Conservation (phyloP, 2,797 vertebrate genomes). For the Platyrinchus mystaceus region DNA sequence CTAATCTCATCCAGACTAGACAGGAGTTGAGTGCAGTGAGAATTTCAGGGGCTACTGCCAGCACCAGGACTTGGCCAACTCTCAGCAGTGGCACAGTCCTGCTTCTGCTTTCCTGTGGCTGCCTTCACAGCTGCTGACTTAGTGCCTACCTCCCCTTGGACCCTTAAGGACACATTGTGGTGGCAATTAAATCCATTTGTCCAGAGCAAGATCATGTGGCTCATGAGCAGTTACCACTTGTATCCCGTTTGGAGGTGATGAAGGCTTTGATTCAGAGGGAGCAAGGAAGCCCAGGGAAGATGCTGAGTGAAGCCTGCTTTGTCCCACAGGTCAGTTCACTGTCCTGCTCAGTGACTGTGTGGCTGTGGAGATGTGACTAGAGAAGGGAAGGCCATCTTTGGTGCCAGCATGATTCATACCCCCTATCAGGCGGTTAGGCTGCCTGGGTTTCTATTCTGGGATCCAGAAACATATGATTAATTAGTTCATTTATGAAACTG, state of each 20-base stretch:
- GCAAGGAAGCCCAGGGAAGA: neutral
- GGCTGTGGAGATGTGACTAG: neutral
- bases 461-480: conserved; percentile 44
- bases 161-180: neutral
- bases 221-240: neutral
- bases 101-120: fast-evolving
- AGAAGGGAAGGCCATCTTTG: conserved; percentile 18
- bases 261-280: neutral
- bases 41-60: neutral
- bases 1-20: neutral
- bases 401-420: conserved; percentile 30
- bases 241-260: neutral
- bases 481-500: conserved; percentile 54
- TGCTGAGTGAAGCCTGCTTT: neutral
- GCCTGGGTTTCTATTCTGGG: conserved; percentile 44
- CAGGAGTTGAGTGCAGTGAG: neutral
- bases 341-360: conserved; percentile 13
- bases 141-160: neutral
- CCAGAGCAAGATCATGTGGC: neutral
- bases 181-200: neutral
- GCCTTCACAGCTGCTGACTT: neutral
- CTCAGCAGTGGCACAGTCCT: fast-evolving
- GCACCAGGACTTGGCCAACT: neutral
- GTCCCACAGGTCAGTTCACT: neutral
- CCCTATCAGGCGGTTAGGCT: neutral